phyloP scores from a whole-genome alignment of 2,797 vertebrate species.

The Phataginus tricuspis region DNA sequence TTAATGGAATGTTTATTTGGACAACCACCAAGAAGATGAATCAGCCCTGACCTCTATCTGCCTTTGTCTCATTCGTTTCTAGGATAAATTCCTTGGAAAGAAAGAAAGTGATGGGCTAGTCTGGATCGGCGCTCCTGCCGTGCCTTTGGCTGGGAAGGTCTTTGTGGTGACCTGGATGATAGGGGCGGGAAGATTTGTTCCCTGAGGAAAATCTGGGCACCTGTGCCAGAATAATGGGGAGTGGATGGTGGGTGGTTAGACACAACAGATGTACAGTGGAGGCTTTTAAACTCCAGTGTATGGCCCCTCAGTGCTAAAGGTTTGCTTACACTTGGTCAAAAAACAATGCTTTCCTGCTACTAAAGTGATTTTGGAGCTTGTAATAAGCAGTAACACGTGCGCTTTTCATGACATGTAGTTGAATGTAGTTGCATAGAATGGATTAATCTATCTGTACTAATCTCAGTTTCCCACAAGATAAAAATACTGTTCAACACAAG shows the following conservation, averaged over 20 bases:
- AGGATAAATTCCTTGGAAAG: neutral
- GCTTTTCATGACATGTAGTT: slow-evolving; percentile 9
- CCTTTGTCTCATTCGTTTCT: neutral
- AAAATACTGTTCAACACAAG: neutral
- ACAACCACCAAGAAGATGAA: neutral
- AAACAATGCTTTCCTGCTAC: slow-evolving; percentile 1
- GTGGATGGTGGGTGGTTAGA: neutral
- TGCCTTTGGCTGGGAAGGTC: neutral
- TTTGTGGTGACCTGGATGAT: too few species aligned
- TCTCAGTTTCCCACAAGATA: slow-evolving; percentile 49
- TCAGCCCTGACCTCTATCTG: neutral
- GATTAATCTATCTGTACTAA: slow-evolving; percentile 33
- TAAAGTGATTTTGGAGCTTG: slow-evolving; percentile 39
- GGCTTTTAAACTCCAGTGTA: neutral
- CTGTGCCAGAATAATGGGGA: neutral
- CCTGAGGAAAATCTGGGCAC: neutral
- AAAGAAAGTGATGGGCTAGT: neutral
- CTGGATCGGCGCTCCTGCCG: neutral
- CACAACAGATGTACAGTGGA: neutral
- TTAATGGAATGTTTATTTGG: slow-evolving; percentile 25
- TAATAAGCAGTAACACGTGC: neutral
- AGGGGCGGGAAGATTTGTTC: neutral
- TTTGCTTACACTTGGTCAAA: neutral
- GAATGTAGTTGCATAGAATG: neutral
- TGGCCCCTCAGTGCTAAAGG: rapidly evolving